Evolutionary conservation across 2,797 vertebrate genomes (phyloP), one percentile per base, ranked within the genome.

Genomic region (Mus caroli): DNA sequence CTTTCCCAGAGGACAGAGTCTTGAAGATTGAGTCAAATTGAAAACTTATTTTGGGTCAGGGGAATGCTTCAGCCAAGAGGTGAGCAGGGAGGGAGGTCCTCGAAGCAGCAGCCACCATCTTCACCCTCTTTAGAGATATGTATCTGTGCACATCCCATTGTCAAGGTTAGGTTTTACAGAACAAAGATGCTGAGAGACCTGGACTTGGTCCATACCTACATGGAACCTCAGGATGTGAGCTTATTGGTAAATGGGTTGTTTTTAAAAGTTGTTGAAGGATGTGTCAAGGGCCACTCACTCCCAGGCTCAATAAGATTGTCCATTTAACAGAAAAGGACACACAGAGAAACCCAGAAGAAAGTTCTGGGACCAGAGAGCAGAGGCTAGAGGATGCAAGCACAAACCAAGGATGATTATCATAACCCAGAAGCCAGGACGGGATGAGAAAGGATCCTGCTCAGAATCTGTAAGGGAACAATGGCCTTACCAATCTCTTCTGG

Each of bases 381-480:
- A 78, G 40, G 31, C 0, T 2, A 0, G 20, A 37, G 52, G 6
- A 28, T 2, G 2, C 4, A 0, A 20, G 52, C n/a, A 40, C 20
- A 69, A 31, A 40, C 60, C 40, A 20, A 5, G 28, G 10, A 0
- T 26, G 5, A 5, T 22, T 64, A 76, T 52, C 58, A 7, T 1
- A 19, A 4, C 9, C 24, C 52, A 22, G 78, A 58, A 71, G 58
- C 88, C 28, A 15, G 82, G 52, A 37, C 26, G 56, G 76, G 17
- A 19, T 9, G 17, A 77, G 14, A 3, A 52, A 28, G 52, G 24
- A 3, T 14, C 28, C 54, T 31, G 56, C 40, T 19, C 1, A 31
- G 37, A 56, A 31, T 2, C 58, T 77, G 79, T 9, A 0, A n/a
- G 2, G 37, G 6, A 56, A 31, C 1, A 0, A 0, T 7, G 46